Conservation (phyloP, 2,888 invertebrate species). For the Hypsopygia costalis region DNA sequence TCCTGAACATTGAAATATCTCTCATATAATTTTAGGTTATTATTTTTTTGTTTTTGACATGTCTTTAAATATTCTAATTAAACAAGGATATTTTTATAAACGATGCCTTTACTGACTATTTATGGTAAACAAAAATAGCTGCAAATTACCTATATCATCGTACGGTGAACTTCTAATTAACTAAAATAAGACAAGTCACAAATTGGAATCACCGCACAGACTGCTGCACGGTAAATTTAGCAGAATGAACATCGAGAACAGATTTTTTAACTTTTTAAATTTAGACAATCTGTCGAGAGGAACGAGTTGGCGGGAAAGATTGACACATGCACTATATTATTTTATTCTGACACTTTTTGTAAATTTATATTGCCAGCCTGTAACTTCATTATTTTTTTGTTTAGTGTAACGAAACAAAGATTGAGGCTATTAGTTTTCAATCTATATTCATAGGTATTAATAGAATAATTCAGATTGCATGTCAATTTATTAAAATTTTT, state of each 20-base stretch:
- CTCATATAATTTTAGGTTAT: too few species aligned
- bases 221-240: slow-evolving; percentile 51
- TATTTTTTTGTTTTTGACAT: too few species aligned
- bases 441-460: background rate
- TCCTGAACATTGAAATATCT: too few species aligned
- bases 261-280: slow-evolving; percentile 41
- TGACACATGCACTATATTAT: slow-evolving; percentile 12
- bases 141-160: slow-evolving; percentile 24
- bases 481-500: background rate
- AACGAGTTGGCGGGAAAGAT: slow-evolving; percentile 29
- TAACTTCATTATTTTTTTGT: background rate
- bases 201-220: slow-evolving; percentile 45
- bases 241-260: slow-evolving; percentile 36
- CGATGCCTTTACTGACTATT: too few species aligned
- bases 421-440: background rate
- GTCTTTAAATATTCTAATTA: too few species aligned
- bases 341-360: background rate
- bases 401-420: background rate
- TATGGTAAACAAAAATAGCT: slow-evolving; percentile 26
- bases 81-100: too few species aligned
- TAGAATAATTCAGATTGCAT: background rate
- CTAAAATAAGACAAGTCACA: slow-evolving; percentile 56
- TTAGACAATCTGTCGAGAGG: slow-evolving; percentile 35
- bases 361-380: background rate
- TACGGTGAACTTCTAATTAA: slow-evolving; percentile 50